Base-by-base conservation (phyloP, 2,797 vertebrate genomes). In the Tarsius wallacei region DNA sequence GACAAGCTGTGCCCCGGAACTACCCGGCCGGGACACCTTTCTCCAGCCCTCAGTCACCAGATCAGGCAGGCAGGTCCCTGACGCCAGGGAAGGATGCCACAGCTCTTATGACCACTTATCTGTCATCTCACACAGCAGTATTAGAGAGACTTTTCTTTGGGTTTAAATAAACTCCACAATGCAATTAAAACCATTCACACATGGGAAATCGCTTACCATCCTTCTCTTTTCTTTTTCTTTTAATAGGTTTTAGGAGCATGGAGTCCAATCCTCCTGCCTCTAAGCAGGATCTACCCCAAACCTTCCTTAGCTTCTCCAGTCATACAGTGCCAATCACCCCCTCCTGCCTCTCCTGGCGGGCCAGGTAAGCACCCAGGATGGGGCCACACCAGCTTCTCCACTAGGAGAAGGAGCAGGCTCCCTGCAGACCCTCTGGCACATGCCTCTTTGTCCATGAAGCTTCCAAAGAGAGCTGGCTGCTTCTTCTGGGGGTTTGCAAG, bases 401-500 rank as follows among this genome's bases (percentile, higher is more conserved):
- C 78, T 36, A 28, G 14, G 33, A 89, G 22, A 73, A 95, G 71
- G 61, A 33, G 1, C 17, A 7, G 71, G 74, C 81, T 85, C 49
- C 81, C 81, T n/a, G 31, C 22, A 31, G 68, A 61, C 31, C 73
- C 82, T 81, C 86, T 31, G 53, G 53, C 81, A 36, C 4, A 15
- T 28, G 64, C 68, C 21, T 74, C 95, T 96, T 96, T 95, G 90
- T 94, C 91, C 33, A 1, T 1, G 17, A 47, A 84, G 71, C 81
- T 78, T 85, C 82, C 80, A 91, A 28, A 96, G 82, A 91, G 94
- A 88, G 26, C 93, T 76, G 88, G 71, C 88, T 77, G 76, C 82
- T 31, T 0, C 84, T 87, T 59, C 86, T 61, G 42, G 66, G 90
- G 96, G 14, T 96, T 81, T 28, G 21, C 76, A 85, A 89, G 71